Percentiles rank a stretch among this genome's conserved stretches.
Conservation (phyloP, 1,140 invertebrate genomes). For the Kradibia gibbosae region DNA sequence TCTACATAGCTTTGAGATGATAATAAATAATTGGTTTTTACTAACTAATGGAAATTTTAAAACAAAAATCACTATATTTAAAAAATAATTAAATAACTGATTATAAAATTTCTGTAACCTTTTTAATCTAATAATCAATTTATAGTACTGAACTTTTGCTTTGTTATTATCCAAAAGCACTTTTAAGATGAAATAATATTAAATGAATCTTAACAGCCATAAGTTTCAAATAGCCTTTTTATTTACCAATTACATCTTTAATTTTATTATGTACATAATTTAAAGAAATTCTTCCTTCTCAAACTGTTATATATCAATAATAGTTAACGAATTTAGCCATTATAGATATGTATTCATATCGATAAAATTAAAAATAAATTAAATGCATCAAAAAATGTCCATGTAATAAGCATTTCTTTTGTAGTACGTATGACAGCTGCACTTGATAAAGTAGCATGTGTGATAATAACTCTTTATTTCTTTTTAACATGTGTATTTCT, state of each 20-base stretch:
- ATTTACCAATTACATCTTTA: slow-evolving; percentile 47
- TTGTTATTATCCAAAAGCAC: too few relatives aligned
- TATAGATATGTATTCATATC: slow-evolving; percentile 28
- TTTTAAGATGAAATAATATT: neutral
- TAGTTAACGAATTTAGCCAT: slow-evolving; percentile 24
- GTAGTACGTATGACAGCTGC: slow-evolving; percentile 11
- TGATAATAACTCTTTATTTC: neutral
- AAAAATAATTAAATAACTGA: too few relatives aligned
- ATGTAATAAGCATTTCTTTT: slow-evolving; percentile 17
- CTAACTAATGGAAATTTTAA: too few relatives aligned
- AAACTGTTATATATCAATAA: slow-evolving; percentile 6
- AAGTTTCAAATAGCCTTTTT: slow-evolving; percentile 41
- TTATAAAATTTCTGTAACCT: too few relatives aligned
- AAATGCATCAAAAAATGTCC: slow-evolving; percentile 45
- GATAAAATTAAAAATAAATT: slow-evolving; percentile 41
- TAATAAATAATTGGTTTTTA: too few relatives aligned
- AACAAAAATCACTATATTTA: too few relatives aligned
- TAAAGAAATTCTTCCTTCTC: slow-evolving; percentile 17
- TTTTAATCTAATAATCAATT: too few relatives aligned
- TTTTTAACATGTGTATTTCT: neutral
- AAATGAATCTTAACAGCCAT: neutral
- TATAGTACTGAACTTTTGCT: too few relatives aligned
- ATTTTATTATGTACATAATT: slow-evolving; percentile 47
- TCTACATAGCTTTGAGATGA: too few relatives aligned
- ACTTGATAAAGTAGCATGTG: neutral